Evolutionary conservation across 2,797 vertebrate species (phyloP), one percentile per base, ranked within the genome.

Genomic region (Pseudocheirus occidentalis): DNA sequence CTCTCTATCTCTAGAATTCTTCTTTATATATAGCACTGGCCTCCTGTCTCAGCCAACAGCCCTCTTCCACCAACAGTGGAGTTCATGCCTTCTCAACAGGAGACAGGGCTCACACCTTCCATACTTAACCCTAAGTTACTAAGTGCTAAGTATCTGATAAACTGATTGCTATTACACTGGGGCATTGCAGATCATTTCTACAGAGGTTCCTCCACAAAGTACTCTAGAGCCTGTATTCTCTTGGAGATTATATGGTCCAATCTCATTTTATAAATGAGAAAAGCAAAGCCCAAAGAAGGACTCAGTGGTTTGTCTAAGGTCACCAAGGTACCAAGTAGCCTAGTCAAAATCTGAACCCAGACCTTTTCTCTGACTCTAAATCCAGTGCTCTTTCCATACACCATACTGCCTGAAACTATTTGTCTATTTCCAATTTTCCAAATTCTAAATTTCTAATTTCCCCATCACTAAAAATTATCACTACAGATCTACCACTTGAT

Each of bases 391-490:
- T 24, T 73, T 24, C 5, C 16, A 73, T 40, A 7, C n/a, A 40
- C 16, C n/a, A 40, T 9, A 73, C 66, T 40, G 1, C 16, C 6
- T 73, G 16, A 21, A 18, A 73, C 18, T 40, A 40, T 73, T 73
- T 73, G n/a, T 73, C 66, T 73, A 18, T 73, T 54, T 54, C 53
- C 10, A 54, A 54, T 54, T 54, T 54, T 54, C 53, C 53, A 54
- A 54, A 54, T 54, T 54, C 53, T 12, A 54, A 54, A 54, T 54
- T 54, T 21, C n/a, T 18, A 81, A 46, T 81, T 40, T 81, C 55
- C 66, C 90, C 90, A 90, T 11, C 5, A 90, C 55, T 94, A 90
- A 96, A 53, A 81, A 91, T 91, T 95, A 93, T 95, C 93, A 93
- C 92, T 95, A 73, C 87, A 87, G 31, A 92, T 94, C 73, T 40